Conservation (phyloP, 2,888 invertebrate species). For the Rhamnusium bicolor region DNA sequence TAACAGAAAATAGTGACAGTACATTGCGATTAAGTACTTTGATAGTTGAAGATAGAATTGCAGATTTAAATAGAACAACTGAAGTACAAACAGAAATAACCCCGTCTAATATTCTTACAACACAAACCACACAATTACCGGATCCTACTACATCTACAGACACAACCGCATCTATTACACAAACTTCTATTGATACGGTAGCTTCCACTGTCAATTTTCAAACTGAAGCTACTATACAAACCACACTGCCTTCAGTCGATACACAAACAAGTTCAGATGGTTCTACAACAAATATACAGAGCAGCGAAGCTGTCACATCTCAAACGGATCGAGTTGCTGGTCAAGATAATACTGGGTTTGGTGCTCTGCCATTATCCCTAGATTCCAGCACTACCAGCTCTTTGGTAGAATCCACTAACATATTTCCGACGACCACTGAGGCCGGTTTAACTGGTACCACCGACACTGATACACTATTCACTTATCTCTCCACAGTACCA, state of each 20-base stretch:
- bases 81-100: slow-evolving; percentile 9
- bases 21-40: not conserved
- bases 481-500: slow-evolving; percentile 57
- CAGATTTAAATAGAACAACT: slow-evolving; percentile 11
- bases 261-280: not conserved
- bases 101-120: slow-evolving; percentile 34
- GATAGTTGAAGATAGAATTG: slow-evolving; percentile 22
- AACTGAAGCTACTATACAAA: slow-evolving; percentile 23
- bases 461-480: slow-evolving; percentile 64
- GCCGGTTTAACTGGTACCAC: slow-evolving; percentile 67
- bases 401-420: slow-evolving; percentile 43
- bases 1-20: not conserved
- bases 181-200: slow-evolving; percentile 59
- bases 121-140: slow-evolving; percentile 42
- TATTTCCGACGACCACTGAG: slow-evolving; percentile 72
- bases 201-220: slow-evolving; percentile 40
- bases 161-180: slow-evolving; percentile 42
- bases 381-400: slow-evolving; percentile 15
- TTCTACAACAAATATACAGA: slow-evolving; percentile 42
- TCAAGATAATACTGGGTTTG: not conserved
- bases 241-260: slow-evolving; percentile 15
- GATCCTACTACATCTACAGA: slow-evolving; percentile 19
- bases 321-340: slow-evolving; percentile 69
- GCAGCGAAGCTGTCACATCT: slow-evolving; percentile 45
- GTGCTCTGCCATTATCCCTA: slow-evolving; percentile 8